These are phyloP conservation scores for Epizoanthus illoricatus DNA, from an alignment of 92 coral and sea anemone species.

Conservation along the genomic window DNA sequence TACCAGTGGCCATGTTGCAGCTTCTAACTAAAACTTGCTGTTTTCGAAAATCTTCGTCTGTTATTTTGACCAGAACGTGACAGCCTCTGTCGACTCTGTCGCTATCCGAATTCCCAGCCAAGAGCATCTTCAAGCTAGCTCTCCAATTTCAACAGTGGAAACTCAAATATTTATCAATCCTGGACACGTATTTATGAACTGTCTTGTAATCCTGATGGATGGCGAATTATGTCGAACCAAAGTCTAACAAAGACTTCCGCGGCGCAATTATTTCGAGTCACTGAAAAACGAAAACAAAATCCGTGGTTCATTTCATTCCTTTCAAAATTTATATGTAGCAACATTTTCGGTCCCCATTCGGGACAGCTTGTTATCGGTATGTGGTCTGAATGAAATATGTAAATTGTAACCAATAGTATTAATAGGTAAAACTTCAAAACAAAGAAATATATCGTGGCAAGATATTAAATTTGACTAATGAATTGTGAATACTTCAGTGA, in stretches of 20 bases:
- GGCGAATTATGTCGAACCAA: background rate
- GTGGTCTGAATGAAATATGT: conserved; percentile 15
- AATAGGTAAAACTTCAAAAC: background rate
- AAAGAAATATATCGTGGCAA: background rate
- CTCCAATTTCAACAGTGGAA: conserved; percentile 28
- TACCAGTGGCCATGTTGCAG: too few relatives aligned
- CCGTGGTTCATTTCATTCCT: too few relatives aligned
- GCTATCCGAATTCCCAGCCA: conserved; percentile 25
- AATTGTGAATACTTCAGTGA: background rate
- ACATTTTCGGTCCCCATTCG: background rate
- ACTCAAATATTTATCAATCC: conserved; percentile 24
- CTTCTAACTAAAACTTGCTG: too few relatives aligned
- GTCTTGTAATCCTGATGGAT: background rate
- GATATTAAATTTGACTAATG: background rate
- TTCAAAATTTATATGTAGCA: background rate
- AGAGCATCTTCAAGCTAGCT: conserved; percentile 6
- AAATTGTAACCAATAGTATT: background rate
- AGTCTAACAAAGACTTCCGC: background rate
- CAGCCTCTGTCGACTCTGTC: background rate
- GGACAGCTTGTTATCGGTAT: conserved; percentile 37
- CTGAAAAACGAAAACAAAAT: too few relatives aligned
- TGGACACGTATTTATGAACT: conserved; percentile 1
- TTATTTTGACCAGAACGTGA: background rate
- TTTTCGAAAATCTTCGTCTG: background rate
- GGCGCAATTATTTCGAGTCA: too few relatives aligned